Percentiles rank a stretch among this genome's conserved stretches.
phyloP scores from a whole-genome alignment of 2,113 vertebrate species.

The Gymnarchus niloticus region DNA sequence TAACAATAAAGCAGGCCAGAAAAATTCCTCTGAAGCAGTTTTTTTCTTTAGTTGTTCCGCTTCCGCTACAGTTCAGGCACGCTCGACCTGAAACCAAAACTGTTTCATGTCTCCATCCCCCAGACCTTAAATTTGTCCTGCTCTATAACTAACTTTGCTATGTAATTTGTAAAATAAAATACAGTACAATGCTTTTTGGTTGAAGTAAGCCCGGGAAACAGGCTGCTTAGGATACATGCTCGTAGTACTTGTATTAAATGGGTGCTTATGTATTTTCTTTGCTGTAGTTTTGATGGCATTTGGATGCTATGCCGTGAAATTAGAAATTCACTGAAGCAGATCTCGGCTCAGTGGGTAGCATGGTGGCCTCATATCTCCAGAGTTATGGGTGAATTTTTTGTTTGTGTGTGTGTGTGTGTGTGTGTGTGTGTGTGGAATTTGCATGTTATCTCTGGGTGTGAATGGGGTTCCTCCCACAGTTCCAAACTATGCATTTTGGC shows the following conservation, averaged over 20 bases:
- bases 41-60: background rate
- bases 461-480: background rate
- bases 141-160: background rate
- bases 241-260: background rate
- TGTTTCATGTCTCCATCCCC: background rate
- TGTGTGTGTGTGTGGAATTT: background rate
- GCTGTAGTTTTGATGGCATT: background rate
- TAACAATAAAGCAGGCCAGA: background rate
- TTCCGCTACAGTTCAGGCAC: background rate
- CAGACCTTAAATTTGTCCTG: background rate
- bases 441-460: background rate
- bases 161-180: background rate
- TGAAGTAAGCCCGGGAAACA: background rate
- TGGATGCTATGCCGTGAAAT: conserved; percentile 6
- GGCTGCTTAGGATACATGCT: background rate
- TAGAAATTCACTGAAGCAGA: background rate
- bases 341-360: background rate
- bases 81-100: background rate
- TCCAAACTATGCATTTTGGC: background rate
- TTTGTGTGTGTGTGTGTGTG: background rate
- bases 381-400: background rate
- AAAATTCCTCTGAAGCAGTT: background rate
- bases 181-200: background rate
- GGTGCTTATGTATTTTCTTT: background rate
- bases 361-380: background rate